Base-by-base conservation (phyloP, 2,113 vertebrate genomes). In the Hiodon tergisus region DNA sequence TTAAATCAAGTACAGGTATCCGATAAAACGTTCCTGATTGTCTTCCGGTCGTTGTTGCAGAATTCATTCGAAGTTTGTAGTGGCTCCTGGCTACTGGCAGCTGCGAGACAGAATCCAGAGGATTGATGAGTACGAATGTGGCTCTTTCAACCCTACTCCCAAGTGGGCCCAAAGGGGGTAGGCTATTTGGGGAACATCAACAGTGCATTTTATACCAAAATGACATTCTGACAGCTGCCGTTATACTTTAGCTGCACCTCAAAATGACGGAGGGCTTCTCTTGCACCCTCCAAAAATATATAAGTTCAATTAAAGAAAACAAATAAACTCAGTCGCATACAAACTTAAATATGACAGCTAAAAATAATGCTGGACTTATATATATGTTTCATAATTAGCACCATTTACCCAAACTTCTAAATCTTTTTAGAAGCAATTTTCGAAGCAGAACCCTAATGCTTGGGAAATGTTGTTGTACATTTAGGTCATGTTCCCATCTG, bases 401-500 rank as follows among this genome's bases (percentile, higher is more conserved):
- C 81, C 71, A 85, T 85, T 86, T 83, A 88, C 88, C 90, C 88
- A 16, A 88, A 85, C 86, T 87, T 89, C 84, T 63, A 84, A 88
- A 84, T 85, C 86, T 83, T 85, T n/a, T n/a, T n/a, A n/a, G n/a
- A n/a, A n/a, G n/a, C n/a, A n/a, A 74, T 79, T 88, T 88, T 86
- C 78, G 78, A 80, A 82, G 85, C 85, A 78, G 82, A 85, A 71
- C 60, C 31, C 5, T 69, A 80, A 89, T 80, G 82, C 83, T 83
- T 83, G 87, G 87, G 84, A 84, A 85, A 88, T 85, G 82, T 86
- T 88, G 87, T 87, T 89, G 86, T 88, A 86, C 86, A 92, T 91
- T 89, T 92, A 90, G 90, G 91, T 91, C 91, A 92, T 88, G 89
- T 89, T 91, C 89, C 84, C 85, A 85, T 89, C 88, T 89, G 88